Evolutionary conservation across 2,113 vertebrate species (phyloP), one percentile per base, ranked within the genome.

Genomic region (Bothrops jararaca): DNA sequence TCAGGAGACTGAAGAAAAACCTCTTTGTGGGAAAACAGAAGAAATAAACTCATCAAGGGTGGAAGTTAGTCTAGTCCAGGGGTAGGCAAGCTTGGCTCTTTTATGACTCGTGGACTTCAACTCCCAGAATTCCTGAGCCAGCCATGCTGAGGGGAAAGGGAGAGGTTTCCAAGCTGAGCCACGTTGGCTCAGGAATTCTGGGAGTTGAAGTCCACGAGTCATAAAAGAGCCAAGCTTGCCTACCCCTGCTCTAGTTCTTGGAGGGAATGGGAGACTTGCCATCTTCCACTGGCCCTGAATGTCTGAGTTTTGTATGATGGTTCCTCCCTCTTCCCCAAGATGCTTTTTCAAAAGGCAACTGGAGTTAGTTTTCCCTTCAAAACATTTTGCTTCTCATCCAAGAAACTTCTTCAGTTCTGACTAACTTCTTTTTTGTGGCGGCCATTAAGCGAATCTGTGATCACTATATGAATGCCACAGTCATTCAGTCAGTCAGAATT

Each of bases 281-380:
- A 29, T 45, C 13, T 57, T 57, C 42, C 3, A 18, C 24, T 48
- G 26, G 26, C 52, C 26, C 42, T 10, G 26, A 42, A 13, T 7
- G 0, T n/a, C 34, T 23, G 24, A 0, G 9, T 80, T 3, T 2
- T 0, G 1, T 1, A 5, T 34, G n/a, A 8, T 23, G 23, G 39
- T 29, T 94, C n/a, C 18, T 7, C 53, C 22, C 7, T 24, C 24
- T 29, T 29, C 18, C 64, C 29, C 13, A 15, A 69, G 26, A 26
- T 29, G 58, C 26, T 29, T 64, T 60, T 64, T 1, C 58, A 29
- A 64, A 64, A 29, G 58, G 10, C 24, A 29, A 12, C 58, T 64
- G 58, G 10, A 29, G 26, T 64, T 64, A 0, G 29, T 69, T n/a
- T 69, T n/a, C 60, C 4, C 29, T 13, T 15, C 29, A 69, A 69